Conservation (phyloP, 2,888 invertebrate species). For the Orchesella flavescens region DNA sequence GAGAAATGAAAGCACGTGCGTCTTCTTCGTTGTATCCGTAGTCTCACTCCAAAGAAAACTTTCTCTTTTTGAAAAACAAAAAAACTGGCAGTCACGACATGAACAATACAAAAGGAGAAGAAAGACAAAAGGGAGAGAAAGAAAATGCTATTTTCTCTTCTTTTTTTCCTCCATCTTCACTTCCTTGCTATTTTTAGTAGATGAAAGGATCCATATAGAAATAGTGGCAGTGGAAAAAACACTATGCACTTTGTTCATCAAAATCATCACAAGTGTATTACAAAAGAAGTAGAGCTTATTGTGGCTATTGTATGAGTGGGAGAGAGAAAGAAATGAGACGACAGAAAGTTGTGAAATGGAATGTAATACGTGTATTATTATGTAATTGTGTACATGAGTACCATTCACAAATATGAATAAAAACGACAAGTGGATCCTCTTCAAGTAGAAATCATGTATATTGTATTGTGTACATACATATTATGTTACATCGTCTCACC, state of each 20-base stretch:
- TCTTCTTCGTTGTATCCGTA: not conserved
- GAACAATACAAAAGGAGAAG: not conserved
- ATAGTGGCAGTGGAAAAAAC: not conserved
- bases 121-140: constrained; percentile 8
- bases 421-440: no score
- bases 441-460: no score
- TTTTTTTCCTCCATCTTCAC: not conserved
- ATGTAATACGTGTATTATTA: no score
- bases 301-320: no score
- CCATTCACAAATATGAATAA: no score
- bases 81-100: not conserved
- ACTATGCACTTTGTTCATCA: constrained; percentile 2
- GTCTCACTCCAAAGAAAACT: constrained; percentile 1
- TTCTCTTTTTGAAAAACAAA: constrained; percentile 3
- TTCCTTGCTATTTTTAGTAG: no score
- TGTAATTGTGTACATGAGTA: no score
- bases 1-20: not conserved
- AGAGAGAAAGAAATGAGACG: not conserved
- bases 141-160: constrained; percentile 1
- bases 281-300: no score
- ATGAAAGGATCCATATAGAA: no score
- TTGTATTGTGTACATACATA: no score
- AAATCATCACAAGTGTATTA: not conserved
- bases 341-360: no score
- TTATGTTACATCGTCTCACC: no score